Evolutionary conservation across 2,888 invertebrate genomes (phyloP).

Genomic region (Drosophila maculinotata): DNA sequence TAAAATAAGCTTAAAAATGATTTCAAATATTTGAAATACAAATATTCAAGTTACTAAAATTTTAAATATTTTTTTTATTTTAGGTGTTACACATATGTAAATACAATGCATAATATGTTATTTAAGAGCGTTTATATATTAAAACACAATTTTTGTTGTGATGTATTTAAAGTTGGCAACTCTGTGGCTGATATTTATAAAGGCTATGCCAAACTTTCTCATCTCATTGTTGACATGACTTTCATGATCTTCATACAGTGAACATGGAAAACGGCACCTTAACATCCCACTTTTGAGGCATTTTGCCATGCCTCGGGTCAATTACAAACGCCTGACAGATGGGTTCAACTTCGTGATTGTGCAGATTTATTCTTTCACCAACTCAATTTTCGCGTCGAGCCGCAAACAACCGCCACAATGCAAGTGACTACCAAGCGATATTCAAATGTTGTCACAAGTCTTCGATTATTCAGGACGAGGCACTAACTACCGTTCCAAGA

Average conservation of each 20-base stretch:
- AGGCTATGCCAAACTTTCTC: slow-evolving; percentile 32
- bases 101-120: too few species aligned
- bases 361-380: slow-evolving; percentile 69
- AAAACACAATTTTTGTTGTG: too few species aligned
- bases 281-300: slow-evolving; percentile 33
- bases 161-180: too few species aligned
- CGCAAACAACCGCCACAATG: slow-evolving; percentile 16
- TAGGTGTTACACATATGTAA: too few species aligned
- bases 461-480: slow-evolving; percentile 70
- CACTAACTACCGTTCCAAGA: slow-evolving; percentile 75
- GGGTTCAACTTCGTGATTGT: slow-evolving; percentile 73
- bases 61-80: too few species aligned
- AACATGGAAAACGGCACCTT: slow-evolving; percentile 37
- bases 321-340: slow-evolving; percentile 75
- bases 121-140: too few species aligned
- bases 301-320: slow-evolving; percentile 61
- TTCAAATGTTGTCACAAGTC: slow-evolving; percentile 79
- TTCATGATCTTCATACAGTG: slow-evolving; percentile 12
- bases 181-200: background rate
- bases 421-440: slow-evolving; percentile 60
- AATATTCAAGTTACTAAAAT: too few species aligned
- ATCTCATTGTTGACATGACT: slow-evolving; percentile 1
- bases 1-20: too few species aligned
- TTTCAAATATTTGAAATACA: too few species aligned
- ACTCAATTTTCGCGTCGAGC: slow-evolving; percentile 49